Percentiles rank a stretch among this genome's conserved stretches.
phyloP scores from a whole-genome alignment of 2,797 vertebrate genomes.

The Octomys mimax region DNA sequence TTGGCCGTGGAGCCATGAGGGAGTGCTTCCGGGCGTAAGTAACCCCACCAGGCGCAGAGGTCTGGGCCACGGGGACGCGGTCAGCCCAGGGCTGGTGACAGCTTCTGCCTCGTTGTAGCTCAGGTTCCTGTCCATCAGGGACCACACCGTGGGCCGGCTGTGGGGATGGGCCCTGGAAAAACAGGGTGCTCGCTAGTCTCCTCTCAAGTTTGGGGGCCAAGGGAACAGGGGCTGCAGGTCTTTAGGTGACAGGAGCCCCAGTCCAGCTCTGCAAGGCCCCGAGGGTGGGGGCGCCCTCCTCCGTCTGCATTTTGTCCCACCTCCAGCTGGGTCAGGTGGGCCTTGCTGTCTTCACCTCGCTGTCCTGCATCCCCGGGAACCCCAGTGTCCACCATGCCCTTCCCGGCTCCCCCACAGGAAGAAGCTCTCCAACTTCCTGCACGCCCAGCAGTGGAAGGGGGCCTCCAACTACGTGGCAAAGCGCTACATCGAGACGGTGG shows the following conservation, averaged over 20 bases:
- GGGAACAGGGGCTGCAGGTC: background rate
- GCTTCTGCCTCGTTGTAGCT: background rate
- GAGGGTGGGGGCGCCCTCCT: background rate
- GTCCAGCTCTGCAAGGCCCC: background rate
- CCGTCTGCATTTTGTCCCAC: background rate
- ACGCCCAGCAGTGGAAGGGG: constrained; percentile 96
- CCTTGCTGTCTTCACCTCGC: too few species aligned
- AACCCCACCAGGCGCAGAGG: background rate
- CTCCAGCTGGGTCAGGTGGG: background rate
- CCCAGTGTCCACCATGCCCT: background rate
- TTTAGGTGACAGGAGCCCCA: background rate
- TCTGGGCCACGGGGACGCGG: background rate
- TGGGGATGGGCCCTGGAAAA: background rate
- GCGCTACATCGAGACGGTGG: constrained; percentile 95
- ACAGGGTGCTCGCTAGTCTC: background rate
- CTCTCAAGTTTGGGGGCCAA: background rate
- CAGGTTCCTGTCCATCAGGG: background rate
- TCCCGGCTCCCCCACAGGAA: constrained; percentile 90
- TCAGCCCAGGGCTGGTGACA: background rate
- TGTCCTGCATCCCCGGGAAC: background rate
- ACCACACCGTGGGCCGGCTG: background rate
- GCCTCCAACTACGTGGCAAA: constrained; percentile 98
- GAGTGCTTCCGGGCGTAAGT: constrained; percentile 99
- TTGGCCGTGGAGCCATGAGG: constrained; percentile 98
- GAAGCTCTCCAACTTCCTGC: constrained; percentile 97